A percentile compares a stretch with the other conserved stretches of the same genome.
These are phyloP conservation scores for Halichoeres trimaculatus DNA, from an alignment of 2,113 vertebrate genomes.

Conservation along the genomic window DNA sequence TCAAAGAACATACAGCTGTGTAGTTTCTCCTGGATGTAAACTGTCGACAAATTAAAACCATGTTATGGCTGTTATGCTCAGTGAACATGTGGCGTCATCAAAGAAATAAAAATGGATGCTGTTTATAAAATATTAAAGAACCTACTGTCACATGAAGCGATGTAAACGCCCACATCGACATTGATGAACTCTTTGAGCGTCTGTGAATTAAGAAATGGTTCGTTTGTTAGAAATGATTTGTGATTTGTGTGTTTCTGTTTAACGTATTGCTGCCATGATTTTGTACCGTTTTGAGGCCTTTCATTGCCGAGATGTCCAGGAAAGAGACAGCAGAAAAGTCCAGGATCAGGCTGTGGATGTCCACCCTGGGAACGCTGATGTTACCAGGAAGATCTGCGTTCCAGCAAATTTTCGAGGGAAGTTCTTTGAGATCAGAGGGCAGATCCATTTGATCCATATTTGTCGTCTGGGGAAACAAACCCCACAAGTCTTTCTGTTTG, in stretches of 20 bases:
- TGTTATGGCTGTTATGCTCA: background rate
- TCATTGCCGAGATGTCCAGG: conserved; percentile 90
- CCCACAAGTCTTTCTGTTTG: conserved; percentile 18
- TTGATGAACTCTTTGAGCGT: conserved; percentile 89
- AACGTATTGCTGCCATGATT: no score
- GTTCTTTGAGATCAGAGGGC: conserved; percentile 76
- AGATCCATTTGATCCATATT: conserved; percentile 69
- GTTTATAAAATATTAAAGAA: conserved; percentile 68
- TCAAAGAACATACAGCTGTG: conserved; percentile 88
- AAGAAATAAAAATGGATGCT: conserved; percentile 65
- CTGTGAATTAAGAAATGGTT: conserved; percentile 72
- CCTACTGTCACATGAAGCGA: conserved; percentile 89
- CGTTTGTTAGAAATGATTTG: no score
- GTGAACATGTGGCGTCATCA: background rate
- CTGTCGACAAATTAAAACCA: conserved; percentile 66
- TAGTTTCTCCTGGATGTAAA: conserved; percentile 87
- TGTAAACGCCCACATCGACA: conserved; percentile 88
- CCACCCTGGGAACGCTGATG: conserved; percentile 84
- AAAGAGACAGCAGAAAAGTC: conserved; percentile 95
- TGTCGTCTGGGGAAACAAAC: background rate
- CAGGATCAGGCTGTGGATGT: conserved; percentile 89
- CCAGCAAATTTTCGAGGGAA: conserved; percentile 88
- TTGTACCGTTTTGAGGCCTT: conserved; percentile 88
- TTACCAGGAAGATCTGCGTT: conserved; percentile 78
- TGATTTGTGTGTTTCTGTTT: no score